phyloP scores from a whole-genome alignment of 2,113 vertebrate species.

The Hippocampus guttulatus region DNA sequence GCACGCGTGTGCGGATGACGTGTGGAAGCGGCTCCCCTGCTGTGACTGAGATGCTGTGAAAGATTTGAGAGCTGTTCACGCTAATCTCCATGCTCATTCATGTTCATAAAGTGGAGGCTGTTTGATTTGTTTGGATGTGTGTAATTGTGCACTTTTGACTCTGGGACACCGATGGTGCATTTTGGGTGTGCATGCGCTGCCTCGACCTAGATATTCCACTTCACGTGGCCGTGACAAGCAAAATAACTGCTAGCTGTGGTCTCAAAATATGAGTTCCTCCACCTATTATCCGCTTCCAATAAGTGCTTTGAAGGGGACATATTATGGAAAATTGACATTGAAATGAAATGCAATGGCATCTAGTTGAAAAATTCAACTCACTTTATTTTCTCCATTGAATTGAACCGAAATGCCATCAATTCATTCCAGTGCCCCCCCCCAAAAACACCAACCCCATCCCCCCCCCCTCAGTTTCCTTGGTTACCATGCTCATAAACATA shows the following conservation, averaged over 20 bases:
- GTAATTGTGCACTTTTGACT: background rate
- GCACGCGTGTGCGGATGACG: background rate
- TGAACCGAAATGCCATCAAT: no score
- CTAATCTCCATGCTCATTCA: background rate
- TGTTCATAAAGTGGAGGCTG: background rate
- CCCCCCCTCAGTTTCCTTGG: background rate
- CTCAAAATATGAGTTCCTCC: background rate
- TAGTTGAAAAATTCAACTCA: no score
- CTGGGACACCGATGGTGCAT: background rate
- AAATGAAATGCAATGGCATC: background rate
- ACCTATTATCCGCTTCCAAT: background rate
- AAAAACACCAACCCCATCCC: no score
- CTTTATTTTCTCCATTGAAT: no score
- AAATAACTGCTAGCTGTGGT: background rate
- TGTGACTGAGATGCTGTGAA: slow-evolving; percentile 12
- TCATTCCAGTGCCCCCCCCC: no score
- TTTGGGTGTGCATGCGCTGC: background rate
- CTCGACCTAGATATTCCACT: background rate
- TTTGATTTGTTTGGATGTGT: background rate
- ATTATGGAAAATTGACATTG: background rate
- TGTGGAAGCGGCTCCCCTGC: slow-evolving; percentile 8
- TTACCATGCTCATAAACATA: background rate
- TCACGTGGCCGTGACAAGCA: background rate
- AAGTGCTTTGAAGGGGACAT: background rate
- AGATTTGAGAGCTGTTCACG: background rate